Conservation (phyloP, 2,888 invertebrate genomes). For the Volucella bombylans region DNA sequence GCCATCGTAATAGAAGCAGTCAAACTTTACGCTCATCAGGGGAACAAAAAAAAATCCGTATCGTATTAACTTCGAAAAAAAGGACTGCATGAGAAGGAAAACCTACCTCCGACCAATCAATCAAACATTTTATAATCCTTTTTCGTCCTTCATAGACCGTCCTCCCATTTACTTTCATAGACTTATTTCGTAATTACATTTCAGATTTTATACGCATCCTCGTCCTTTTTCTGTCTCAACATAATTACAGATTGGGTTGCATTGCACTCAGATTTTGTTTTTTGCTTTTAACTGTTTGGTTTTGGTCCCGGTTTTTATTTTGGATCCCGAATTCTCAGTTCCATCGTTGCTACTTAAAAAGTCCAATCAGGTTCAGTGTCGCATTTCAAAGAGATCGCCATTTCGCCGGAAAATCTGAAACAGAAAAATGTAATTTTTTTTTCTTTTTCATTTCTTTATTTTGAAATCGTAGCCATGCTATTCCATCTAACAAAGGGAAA, state of each 20-base stretch:
- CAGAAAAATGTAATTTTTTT: not conserved
- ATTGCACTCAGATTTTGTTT: no score
- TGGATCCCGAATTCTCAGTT: no score
- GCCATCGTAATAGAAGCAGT: not conserved
- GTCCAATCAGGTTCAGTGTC: slow-evolving; percentile 3
- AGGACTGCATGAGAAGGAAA: no score
- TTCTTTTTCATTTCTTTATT: no score
- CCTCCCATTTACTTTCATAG: not conserved
- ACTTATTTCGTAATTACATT: slow-evolving; percentile 26
- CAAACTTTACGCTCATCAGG: not conserved
- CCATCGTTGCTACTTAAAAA: not conserved
- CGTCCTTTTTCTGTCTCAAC: not conserved
- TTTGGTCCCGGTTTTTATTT: no score
- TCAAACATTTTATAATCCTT: slow-evolving; percentile 44
- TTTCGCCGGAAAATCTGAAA: not conserved
- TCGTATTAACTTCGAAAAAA: slow-evolving; percentile 17
- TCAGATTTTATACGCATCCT: slow-evolving; percentile 26
- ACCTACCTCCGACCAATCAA: slow-evolving; percentile 31
- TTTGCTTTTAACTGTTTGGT: no score
- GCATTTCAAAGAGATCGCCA: not conserved
- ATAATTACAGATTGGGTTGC: slow-evolving; percentile 10
- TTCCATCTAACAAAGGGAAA: not conserved
- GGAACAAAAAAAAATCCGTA: slow-evolving; percentile 7
- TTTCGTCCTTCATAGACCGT: not conserved
- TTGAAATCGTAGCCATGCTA: no score